Conservation (phyloP, 2,888 invertebrate genomes). For the Drosophila paranaensis region DNA sequence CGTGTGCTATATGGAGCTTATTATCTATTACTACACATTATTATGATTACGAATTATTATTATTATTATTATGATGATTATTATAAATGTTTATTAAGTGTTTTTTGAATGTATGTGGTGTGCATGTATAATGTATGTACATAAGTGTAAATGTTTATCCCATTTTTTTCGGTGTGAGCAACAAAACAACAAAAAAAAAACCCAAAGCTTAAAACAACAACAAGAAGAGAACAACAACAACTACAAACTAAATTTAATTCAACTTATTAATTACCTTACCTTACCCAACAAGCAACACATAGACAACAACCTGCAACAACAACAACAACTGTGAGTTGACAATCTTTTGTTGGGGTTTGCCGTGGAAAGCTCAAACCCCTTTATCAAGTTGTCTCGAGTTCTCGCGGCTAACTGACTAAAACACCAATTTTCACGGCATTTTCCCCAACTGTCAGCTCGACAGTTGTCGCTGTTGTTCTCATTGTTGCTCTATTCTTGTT, state of each 20-base stretch:
- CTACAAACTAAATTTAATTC: constrained; percentile 71
- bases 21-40: constrained; percentile 74
- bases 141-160: constrained; percentile 79
- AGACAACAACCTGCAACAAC: constrained; percentile 24
- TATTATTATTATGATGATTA: constrained; percentile 52
- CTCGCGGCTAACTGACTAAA: constrained; percentile 66
- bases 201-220: constrained; percentile 65
- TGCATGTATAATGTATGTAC: constrained; percentile 71
- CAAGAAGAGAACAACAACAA: constrained; percentile 34
- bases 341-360: constrained; percentile 39
- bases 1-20: constrained; percentile 69
- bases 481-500: neutral
- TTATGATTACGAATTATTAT: constrained; percentile 52
- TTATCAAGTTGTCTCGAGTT: constrained; percentile 66
- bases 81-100: constrained; percentile 73
- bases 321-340: constrained; percentile 62
- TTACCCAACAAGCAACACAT: constrained; percentile 33
- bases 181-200: constrained; percentile 23
- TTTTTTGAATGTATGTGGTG: constrained; percentile 68
- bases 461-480: constrained; percentile 36
- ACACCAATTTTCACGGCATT: constrained; percentile 71
- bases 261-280: constrained; percentile 65
- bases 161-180: constrained; percentile 65
- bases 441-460: constrained; percentile 68
- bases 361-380: constrained; percentile 75